Conservation (phyloP, 1,140 invertebrate species). For the Polypedilum pembai region DNA sequence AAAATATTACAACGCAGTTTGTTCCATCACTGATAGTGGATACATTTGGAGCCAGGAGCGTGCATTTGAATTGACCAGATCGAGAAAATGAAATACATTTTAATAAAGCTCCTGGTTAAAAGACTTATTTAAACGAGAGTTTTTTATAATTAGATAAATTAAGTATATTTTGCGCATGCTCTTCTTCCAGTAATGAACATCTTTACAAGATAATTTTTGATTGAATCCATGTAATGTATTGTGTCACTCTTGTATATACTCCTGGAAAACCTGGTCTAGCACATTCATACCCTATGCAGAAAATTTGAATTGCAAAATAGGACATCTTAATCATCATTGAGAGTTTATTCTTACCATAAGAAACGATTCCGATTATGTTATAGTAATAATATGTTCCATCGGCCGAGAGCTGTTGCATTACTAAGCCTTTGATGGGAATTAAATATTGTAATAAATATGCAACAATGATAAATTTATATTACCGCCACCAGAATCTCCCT, state of each 20-base stretch:
- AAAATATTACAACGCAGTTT: slow-evolving; percentile 77
- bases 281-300: slow-evolving; percentile 48
- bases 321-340: neutral
- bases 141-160: neutral
- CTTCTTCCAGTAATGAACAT: neutral
- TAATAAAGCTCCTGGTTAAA: neutral
- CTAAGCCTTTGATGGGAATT: slow-evolving; percentile 32
- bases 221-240: slow-evolving; percentile 42
- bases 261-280: slow-evolving; percentile 59
- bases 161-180: neutral
- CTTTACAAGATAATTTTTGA: slow-evolving; percentile 32
- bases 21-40: neutral
- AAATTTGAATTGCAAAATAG: slow-evolving; percentile 8
- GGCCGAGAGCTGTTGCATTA: slow-evolving; percentile 33
- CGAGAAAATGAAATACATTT: neutral
- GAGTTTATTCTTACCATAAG: slow-evolving; percentile 50
- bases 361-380: slow-evolving; percentile 54
- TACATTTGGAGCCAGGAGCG: neutral
- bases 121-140: neutral
- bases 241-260: slow-evolving; percentile 55
- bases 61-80: slow-evolving; percentile 14
- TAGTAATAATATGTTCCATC: slow-evolving; percentile 38
- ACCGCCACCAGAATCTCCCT: slow-evolving; percentile 76
- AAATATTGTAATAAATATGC: neutral
- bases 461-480: slow-evolving; percentile 33